phyloP scores from a whole-genome alignment of 2,113 vertebrate species.

The Oxyruncus cristatus region DNA sequence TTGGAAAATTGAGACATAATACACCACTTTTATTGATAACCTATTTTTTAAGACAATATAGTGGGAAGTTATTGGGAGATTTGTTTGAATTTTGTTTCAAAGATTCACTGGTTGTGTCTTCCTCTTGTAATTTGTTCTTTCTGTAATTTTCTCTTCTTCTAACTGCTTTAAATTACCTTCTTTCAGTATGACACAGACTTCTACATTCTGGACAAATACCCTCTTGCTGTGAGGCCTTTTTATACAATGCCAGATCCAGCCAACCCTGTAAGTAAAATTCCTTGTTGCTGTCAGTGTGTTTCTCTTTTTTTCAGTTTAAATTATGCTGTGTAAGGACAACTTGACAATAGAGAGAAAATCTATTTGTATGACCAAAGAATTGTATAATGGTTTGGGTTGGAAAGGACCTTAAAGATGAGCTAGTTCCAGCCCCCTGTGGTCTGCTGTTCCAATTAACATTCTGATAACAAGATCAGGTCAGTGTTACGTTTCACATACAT shows the following conservation, averaged over 20 bases:
- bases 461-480: neutral
- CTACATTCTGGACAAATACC: conserved; percentile 98
- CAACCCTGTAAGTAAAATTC: conserved; percentile 82
- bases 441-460: neutral
- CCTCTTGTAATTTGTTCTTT: neutral
- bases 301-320: neutral
- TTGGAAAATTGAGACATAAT: neutral
- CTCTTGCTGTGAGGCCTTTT: conserved; percentile 95
- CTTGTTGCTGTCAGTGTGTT: neutral
- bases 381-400: neutral
- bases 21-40: neutral
- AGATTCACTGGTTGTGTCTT: neutral
- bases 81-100: neutral
- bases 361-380: neutral
- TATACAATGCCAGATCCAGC: conserved; percentile 98
- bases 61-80: neutral
- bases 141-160: neutral
- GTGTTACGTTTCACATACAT: too few relatives aligned
- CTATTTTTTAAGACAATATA: neutral
- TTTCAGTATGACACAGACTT: conserved; percentile 97
- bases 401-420: neutral
- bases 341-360: neutral
- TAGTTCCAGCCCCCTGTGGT: neutral
- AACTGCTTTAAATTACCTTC: conserved; percentile 11
- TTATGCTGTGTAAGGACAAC: neutral